Percentiles rank a stretch among this genome's conserved stretches.
phyloP scores from a whole-genome alignment of 2,113 vertebrate species.

The Lipophrys pholis region DNA sequence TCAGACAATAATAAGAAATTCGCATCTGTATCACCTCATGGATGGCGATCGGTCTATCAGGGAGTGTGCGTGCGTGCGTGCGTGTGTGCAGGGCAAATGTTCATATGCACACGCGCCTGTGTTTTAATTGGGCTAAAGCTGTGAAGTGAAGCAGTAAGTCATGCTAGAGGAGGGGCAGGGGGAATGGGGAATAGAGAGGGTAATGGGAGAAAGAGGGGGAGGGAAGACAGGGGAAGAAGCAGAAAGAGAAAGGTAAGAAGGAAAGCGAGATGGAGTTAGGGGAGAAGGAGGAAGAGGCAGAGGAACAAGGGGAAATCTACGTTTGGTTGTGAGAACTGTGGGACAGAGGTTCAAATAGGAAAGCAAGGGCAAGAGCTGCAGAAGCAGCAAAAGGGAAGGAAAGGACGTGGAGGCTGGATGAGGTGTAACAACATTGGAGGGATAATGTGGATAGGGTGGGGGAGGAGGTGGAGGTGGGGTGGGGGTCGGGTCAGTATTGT shows the following conservation, averaged over 20 bases:
- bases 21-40: slow-evolving; percentile 22
- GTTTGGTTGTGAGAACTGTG: slow-evolving; percentile 44
- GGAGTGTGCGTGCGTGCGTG: slow-evolving; percentile 1
- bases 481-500: background rate
- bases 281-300: slow-evolving; percentile 32
- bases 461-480: slow-evolving; percentile 13
- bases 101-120: slow-evolving; percentile 47
- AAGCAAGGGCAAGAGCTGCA: slow-evolving; percentile 56
- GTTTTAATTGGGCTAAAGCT: slow-evolving; percentile 83
- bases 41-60: slow-evolving; percentile 3
- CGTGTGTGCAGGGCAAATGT: slow-evolving; percentile 2
- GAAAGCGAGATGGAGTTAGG: slow-evolving; percentile 27
- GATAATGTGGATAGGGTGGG: slow-evolving; percentile 18
- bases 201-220: slow-evolving; percentile 71
- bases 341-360: slow-evolving; percentile 37
- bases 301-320: slow-evolving; percentile 27
- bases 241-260: slow-evolving; percentile 49
- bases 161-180: slow-evolving; percentile 70
- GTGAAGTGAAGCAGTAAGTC: slow-evolving; percentile 84
- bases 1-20: slow-evolving; percentile 35
- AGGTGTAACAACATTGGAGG: slow-evolving; percentile 49
- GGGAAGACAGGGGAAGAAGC: slow-evolving; percentile 54
- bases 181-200: slow-evolving; percentile 67
- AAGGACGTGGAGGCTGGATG: slow-evolving; percentile 56
- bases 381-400: slow-evolving; percentile 49